Percentiles rank a stretch among this genome's conserved stretches.
These are phyloP conservation scores for Nothura maculosa DNA, from an alignment of 2,797 vertebrate genomes.

Conservation along the genomic window DNA sequence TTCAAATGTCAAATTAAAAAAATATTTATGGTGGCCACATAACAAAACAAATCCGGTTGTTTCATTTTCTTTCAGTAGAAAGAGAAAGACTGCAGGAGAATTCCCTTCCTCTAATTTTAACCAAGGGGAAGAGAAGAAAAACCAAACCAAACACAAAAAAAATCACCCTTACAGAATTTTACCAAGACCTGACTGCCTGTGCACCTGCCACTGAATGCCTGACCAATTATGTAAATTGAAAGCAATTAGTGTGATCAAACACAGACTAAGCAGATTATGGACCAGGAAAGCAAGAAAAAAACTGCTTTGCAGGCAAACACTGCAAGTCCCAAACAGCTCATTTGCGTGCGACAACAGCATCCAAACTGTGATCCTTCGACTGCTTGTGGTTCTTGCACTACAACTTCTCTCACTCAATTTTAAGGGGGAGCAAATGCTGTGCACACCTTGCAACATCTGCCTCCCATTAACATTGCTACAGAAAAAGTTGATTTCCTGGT, in stretches of 20 bases:
- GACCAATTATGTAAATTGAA: background rate
- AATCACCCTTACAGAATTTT: background rate
- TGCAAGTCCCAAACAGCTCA: background rate
- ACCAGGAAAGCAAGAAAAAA: background rate
- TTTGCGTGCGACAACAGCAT: background rate
- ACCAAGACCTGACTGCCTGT: background rate
- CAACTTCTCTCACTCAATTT: background rate
- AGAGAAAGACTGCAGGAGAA: background rate
- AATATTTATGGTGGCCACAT: background rate
- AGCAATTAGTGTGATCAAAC: background rate
- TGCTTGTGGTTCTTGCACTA: no score
- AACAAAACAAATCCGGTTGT: background rate
- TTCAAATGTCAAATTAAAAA: background rate
- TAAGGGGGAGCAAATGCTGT: background rate
- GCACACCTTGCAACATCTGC: background rate
- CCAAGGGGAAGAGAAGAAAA: background rate
- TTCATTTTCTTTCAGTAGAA: background rate
- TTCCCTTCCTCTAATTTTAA: background rate
- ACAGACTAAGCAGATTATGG: background rate
- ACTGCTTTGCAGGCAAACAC: background rate
- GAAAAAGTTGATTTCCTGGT: background rate
- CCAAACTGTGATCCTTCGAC: background rate
- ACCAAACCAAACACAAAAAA: background rate
- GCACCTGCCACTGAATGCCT: background rate
- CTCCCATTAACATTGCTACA: background rate